phyloP scores from a whole-genome alignment of 1,140 invertebrate genomes.

The Aphis gossypii region DNA sequence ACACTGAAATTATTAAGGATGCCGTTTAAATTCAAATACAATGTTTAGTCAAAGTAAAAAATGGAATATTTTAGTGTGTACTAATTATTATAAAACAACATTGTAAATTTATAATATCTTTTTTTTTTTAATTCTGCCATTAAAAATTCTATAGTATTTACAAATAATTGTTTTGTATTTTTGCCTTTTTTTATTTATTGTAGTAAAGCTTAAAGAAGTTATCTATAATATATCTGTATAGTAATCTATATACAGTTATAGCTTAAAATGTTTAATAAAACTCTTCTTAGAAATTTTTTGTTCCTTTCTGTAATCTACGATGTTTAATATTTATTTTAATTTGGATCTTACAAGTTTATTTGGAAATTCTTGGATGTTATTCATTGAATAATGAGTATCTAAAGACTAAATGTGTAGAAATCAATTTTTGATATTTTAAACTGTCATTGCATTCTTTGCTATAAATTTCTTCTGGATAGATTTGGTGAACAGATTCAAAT shows the following conservation, averaged over 20 bases:
- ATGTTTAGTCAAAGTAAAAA: constrained; percentile 29
- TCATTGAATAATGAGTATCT: neutral
- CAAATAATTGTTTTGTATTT: neutral
- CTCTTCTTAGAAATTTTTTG: neutral
- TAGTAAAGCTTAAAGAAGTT: neutral
- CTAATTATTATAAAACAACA: constrained; percentile 25
- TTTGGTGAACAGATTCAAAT: too few relatives aligned
- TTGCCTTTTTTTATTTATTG: constrained; percentile 41
- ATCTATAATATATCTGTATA: too few relatives aligned
- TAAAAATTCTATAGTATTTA: constrained; percentile 45
- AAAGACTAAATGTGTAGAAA: neutral
- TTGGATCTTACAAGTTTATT: neutral
- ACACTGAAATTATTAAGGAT: constrained; percentile 80
- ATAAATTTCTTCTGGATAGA: too few relatives aligned
- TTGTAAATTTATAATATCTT: constrained; percentile 21
- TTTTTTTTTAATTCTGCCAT: constrained; percentile 46
- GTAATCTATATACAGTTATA: too few relatives aligned
- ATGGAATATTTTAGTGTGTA: constrained; percentile 43
- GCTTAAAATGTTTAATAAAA: too few relatives aligned
- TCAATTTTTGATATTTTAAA: too few relatives aligned
- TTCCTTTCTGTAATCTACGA: neutral
- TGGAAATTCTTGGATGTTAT: neutral
- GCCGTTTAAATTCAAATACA: constrained; percentile 69
- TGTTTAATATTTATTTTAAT: neutral
- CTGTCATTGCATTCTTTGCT: too few relatives aligned